Base-by-base conservation (phyloP, 2,888 invertebrate genomes). In the Troides oblongomaculatus region DNA sequence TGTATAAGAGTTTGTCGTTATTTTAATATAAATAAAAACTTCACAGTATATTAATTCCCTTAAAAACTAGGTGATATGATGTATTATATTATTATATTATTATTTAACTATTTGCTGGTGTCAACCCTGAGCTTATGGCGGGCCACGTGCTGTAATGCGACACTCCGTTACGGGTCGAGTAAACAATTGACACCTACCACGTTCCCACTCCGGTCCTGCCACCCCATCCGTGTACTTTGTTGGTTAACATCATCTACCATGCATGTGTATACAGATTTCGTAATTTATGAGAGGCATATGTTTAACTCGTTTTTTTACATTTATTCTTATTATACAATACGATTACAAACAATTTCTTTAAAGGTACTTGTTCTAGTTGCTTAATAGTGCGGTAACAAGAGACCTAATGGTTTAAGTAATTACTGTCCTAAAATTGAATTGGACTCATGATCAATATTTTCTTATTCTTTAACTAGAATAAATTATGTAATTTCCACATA, bases 61-160 rank as follows among this genome's bases (percentile, higher is more conserved):
- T n/a, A 6, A 7, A 53, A 4, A 53, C 18, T 6, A 53, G n/a
- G 1, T n/a, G 53, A 10, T 7, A 7, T 18, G 18, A n/a, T 5
- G n/a, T 53, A 18, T 53, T n/a, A n/a, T 5, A n/a, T 53, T 53
- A 18, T 53, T n/a, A n/a, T 5, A n/a, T 53, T n/a, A 53, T 53
- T 50, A 18, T 50, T 50, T 14, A 50, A 18, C 50, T 17, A 18
- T 18, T 53, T 6, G 3, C n/a, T 7, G 14, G 56, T 58, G 36
- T 17, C 64, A 70, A 56, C 43, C 60, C 63, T 66, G 23, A 7
- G 23, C 18, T 36, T n/a, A 72, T 65, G 74, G 77, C 72, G 73
- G 61, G 67, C 70, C 77, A 77, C 76, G 75, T 77, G 77, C 73
- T 70, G 72, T 68, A 68, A 84, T 85, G 81, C 85, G 81, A 78